Evolutionary conservation across 2,113 vertebrate genomes (phyloP).

Genomic region (Triplophysa dalaica): DNA sequence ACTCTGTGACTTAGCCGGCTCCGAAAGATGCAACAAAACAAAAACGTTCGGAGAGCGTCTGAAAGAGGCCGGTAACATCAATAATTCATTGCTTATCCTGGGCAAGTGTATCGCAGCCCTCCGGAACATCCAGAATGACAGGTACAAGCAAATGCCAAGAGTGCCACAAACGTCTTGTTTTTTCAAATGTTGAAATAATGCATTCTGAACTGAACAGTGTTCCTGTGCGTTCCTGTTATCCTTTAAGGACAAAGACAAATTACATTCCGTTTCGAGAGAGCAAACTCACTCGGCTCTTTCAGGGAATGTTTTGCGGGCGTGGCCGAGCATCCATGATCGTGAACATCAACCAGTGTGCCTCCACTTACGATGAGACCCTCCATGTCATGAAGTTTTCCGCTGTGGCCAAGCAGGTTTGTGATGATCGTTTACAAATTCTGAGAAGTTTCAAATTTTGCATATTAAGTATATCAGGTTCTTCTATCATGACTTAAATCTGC

Average conservation of each 20-base stretch:
- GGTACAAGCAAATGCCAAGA: constrained; percentile 63
- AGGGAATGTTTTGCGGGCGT: constrained; percentile 84
- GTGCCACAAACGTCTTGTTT: not conserved
- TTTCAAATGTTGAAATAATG: not conserved
- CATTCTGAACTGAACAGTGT: not conserved
- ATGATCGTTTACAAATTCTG: too few species aligned
- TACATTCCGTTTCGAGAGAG: constrained; percentile 88
- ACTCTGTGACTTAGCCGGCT: constrained; percentile 88
- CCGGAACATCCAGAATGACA: constrained; percentile 79
- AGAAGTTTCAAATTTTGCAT: too few species aligned
- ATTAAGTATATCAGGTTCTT: too few species aligned
- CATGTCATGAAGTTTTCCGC: constrained; percentile 92
- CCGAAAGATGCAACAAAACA: constrained; percentile 87
- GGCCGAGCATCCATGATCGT: constrained; percentile 87
- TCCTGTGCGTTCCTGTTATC: not conserved
- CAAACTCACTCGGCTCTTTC: constrained; percentile 88
- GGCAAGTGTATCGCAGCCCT: constrained; percentile 86
- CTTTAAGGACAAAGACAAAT: constrained; percentile 61
- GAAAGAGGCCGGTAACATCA: constrained; percentile 90
- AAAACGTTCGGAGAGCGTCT: constrained; percentile 84
- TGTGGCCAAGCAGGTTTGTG: constrained; percentile 81
- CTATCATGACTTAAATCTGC: too few species aligned
- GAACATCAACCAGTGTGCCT: constrained; percentile 85
- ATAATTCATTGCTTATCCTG: constrained; percentile 88
- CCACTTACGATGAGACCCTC: constrained; percentile 85